Evolutionary conservation across 1,140 invertebrate species (phyloP).

Genomic region (Diprion similis): DNA sequence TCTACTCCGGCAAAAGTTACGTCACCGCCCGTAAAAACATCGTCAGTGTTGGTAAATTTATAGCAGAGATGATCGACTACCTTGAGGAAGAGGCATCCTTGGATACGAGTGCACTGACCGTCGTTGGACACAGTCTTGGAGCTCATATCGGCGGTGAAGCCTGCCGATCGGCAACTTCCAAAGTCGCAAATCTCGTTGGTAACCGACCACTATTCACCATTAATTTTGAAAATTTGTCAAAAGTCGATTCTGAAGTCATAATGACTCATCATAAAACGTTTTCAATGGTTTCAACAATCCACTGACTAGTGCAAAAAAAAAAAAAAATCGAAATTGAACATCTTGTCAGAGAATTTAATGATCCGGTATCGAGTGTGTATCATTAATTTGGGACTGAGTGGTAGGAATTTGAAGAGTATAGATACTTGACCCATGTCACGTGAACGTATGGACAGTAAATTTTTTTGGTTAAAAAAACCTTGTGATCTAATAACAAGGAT

Average conservation of each 20-base stretch:
- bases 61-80: constrained; percentile 50
- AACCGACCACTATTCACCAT: constrained; percentile 13
- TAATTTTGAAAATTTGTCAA: background rate
- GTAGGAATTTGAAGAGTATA: too few species aligned
- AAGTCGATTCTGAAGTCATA: too few species aligned
- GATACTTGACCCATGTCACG: too few species aligned
- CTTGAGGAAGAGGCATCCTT: constrained; percentile 42
- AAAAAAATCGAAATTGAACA: too few species aligned
- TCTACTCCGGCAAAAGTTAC: constrained; percentile 50
- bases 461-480: constrained; percentile 56
- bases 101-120: constrained; percentile 45
- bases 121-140: constrained; percentile 63
- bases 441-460: background rate
- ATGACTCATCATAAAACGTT: too few species aligned
- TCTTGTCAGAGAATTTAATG: too few species aligned
- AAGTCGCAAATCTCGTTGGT: constrained; percentile 42
- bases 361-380: too few species aligned
- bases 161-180: constrained; percentile 27
- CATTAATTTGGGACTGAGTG: too few species aligned
- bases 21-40: constrained; percentile 43
- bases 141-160: constrained; percentile 60
- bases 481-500: constrained; percentile 22
- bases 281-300: too few species aligned
- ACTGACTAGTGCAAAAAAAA: too few species aligned
- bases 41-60: constrained; percentile 38